A percentile compares a stretch with the other conserved stretches of the same genome.
These are phyloP conservation scores for Trematomus bernacchii DNA, from an alignment of 2,797 vertebrate genomes.

Conservation along the genomic window DNA sequence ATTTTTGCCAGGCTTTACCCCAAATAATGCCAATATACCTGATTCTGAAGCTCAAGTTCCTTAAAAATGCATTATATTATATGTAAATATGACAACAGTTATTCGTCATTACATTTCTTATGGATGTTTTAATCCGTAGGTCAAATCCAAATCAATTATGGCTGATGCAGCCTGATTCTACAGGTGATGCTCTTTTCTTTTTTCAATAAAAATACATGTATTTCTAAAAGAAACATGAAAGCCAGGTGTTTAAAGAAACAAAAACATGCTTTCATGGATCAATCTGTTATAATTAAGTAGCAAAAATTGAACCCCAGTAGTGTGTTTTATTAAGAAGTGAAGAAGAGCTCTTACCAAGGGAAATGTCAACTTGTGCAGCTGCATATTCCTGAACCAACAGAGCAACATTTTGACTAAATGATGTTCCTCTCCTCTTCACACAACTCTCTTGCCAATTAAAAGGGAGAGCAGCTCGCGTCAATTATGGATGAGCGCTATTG, in stretches of 20 bases:
- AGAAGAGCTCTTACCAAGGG: conserved; percentile 12
- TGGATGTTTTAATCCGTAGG: not conserved
- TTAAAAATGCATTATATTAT: not conserved
- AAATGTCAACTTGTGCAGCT: conserved; percentile 29
- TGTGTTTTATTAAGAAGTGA: conserved; percentile 4
- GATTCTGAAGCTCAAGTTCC: not conserved
- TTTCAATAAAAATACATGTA: conserved; percentile 1
- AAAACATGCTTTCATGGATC: conserved; percentile 17
- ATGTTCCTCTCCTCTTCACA: conserved; percentile 49
- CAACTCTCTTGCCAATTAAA: conserved; percentile 69
- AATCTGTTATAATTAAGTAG: conserved; percentile 25
- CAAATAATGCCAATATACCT: too few species aligned
- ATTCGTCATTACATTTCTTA: not conserved
- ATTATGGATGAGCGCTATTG: conserved; percentile 72
- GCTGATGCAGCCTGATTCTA: not conserved
- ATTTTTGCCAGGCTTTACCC: too few species aligned
- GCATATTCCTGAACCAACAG: conserved; percentile 28
- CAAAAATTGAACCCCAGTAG: not conserved
- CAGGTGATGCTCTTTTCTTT: not conserved
- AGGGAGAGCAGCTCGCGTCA: conserved; percentile 63
- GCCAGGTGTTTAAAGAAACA: conserved; percentile 26
- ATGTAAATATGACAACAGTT: not conserved
- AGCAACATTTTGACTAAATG: conserved; percentile 62
- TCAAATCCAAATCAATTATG: not conserved
- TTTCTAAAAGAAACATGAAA: not conserved